Evolutionary conservation across 2,888 invertebrate genomes (phyloP), one percentile per base, ranked within the genome.

Genomic region (Cerceris ruficornis): DNA sequence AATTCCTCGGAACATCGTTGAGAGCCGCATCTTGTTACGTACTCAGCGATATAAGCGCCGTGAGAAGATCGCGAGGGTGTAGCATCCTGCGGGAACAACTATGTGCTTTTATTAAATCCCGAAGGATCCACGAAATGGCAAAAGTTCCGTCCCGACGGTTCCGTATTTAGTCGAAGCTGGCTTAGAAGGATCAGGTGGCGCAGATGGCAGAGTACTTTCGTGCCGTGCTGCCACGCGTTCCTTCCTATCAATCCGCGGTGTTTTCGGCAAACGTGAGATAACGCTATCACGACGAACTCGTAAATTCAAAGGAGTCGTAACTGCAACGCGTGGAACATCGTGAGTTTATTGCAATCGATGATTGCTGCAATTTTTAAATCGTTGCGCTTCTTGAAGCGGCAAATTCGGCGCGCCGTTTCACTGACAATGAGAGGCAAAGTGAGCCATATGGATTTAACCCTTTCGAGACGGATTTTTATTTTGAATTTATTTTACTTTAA

Each of bases 81-180:
- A 60, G 67, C 65, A 62, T 67, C 72, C 58, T 41, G 61, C 57
- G 57, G 75, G 64, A 81, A 74, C 77, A 75, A 67, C 83, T 72
- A 72, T 65, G 54, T 43, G 85, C 85, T 88, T 88, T 90, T 89
- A 90, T 90, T 89, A 90, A 90, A 90, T 90, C 87, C 79, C 79
- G 81, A 67, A 73, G 86, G 82, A 87, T 86, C 84, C 86, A 65
- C 83, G 77, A 83, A 87, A 90, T 87, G 89, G 87, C 87, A 85
- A 90, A 90, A 90, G 88, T 90, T 90, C 77, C 73, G 57, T 73
- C 77, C 75, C 72, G 77, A 69, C 81, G 69, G 65, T 60, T 59
- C 61, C 70, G 77, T 84, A 85, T 87, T 88, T 87, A 85, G 80
- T 61, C 71, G 52, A 59, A 65, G 64, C 75, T 82, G 74, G 80